Evolutionary conservation across 1,140 invertebrate genomes (phyloP), one percentile per base, ranked within the genome.

Genomic region (Hypsibius dujardini): DNA sequence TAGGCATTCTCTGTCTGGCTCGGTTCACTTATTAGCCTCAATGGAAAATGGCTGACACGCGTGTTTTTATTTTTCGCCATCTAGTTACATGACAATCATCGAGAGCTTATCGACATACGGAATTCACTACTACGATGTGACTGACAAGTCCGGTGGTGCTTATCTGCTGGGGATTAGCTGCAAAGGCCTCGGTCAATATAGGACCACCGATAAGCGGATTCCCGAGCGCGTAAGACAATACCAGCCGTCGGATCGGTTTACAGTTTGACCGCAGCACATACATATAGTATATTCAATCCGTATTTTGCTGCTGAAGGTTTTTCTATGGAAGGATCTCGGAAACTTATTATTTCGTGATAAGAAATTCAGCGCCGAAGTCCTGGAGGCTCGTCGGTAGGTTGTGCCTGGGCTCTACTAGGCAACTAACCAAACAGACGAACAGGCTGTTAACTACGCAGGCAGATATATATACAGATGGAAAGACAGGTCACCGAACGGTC

Each of bases 341-440:
- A 85, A 85, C 76, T 76, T 85, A 1, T 84, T 84, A 74, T 85
- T 84, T 75, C 76, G 84, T 70, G 84, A 85, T 73, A 80, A 79
- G 72, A 84, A 84, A 74, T 85, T 85, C 76, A 84, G 83, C 3
- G 84, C 85, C 74, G 84, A 85, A 79, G 83, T 85, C 46, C 81
- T 83, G 74, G 83, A 84, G 73, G 79, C 82, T 7, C 83, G 83
- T 77, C 80, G 82, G 83, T 84, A 77, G 80, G 80, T 72, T 46
- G 1, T n/a, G n/a, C n/a, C n/a, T n/a, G n/a, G n/a, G n/a, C n/a
- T n/a, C n/a, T n/a, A n/a, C n/a, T n/a, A n/a, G n/a, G n/a, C n/a
- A n/a, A n/a, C n/a, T n/a, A n/a, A n/a, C n/a, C n/a, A n/a, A n/a
- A n/a, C n/a, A n/a, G n/a, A n/a, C n/a, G n/a, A n/a, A n/a, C n/a